Base-by-base conservation (phyloP, 2,888 invertebrate species). In the Desoria tigrina region DNA sequence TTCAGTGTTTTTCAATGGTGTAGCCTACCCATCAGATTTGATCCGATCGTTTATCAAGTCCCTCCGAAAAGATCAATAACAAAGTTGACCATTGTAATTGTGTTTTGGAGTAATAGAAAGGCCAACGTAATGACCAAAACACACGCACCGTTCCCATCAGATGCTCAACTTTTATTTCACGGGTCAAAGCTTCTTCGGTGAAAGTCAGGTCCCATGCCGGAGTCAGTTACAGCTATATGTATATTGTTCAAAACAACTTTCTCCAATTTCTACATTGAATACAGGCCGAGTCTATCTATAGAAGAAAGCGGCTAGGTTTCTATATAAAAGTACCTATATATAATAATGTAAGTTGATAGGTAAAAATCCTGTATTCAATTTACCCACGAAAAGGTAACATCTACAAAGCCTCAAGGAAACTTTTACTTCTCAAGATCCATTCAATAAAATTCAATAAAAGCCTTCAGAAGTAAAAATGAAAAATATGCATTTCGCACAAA, bases 11-110 rank as follows among this genome's bases (percentile, higher is more conserved):
- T 32, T 32, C 32, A 11, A 32, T 32, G 11, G 32, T 4, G 32
- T 32, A 32, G 32, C 32, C 11, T 4, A 32, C 32, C 32, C 32
- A 32, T 32, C 6, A 11, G n/a, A n/a, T n/a, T n/a, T n/a, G n/a
- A n/a, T n/a, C n/a, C n/a, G 32, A 32, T 32, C 32, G 32, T 32
- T 11, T 4, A 32, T 32, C 32, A 32, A 32, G 32, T 32, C 6
- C 32, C 32, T 32, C 32, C 32, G 6, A 32, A 32, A n/a, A 45
- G 45, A 45, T 45, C 45, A 45, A 68, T 58, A 60, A 57, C 60
- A 57, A 58, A 65, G 61, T 68, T 61, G 51, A 61, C 50, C 55
- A 64, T 27, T 26, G 32, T 55, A 55, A 55, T 16, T 51, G 51
- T 24, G 24, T 24, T 55, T 55, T 32, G 11, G 55, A 28, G 16